A percentile compares a stretch with the other conserved stretches of the same genome.
These are phyloP conservation scores for Mylabris sibirica DNA, from an alignment of 2,888 invertebrate genomes.

Conservation along the genomic window DNA sequence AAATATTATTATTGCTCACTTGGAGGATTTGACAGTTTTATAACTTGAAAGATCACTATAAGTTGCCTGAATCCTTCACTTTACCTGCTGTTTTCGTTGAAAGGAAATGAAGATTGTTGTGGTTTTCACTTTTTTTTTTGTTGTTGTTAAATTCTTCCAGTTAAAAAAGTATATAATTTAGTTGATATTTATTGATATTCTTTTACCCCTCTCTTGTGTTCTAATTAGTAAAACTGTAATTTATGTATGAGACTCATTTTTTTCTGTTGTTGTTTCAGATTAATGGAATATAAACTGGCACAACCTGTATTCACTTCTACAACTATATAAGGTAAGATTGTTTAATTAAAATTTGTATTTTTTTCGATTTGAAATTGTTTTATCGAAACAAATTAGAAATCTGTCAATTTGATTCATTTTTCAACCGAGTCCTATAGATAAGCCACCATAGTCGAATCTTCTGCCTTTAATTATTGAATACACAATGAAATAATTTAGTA, in stretches of 20 bases:
- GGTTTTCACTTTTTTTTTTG: not conserved
- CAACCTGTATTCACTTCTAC: constrained; percentile 6
- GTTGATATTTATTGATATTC: too few species aligned
- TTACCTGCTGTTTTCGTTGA: constrained; percentile 8
- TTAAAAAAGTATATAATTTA: not conserved
- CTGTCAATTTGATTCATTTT: too few species aligned
- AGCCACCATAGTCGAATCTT: too few species aligned
- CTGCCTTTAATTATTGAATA: too few species aligned
- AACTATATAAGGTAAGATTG: constrained; percentile 5
- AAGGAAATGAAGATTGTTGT: not conserved
- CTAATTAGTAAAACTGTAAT: not conserved
- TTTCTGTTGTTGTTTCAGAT: not conserved
- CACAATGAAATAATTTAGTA: too few species aligned
- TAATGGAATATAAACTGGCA: constrained; percentile 13
- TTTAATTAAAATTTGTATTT: not conserved
- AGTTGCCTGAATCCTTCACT: not conserved
- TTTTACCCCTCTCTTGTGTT: not conserved
- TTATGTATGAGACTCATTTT: not conserved
- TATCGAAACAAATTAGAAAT: not conserved
- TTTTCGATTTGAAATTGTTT: not conserved
- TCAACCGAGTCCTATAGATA: too few species aligned
- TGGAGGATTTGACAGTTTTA: not conserved
- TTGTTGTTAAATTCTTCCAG: not conserved
- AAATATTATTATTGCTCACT: not conserved
- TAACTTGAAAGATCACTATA: not conserved